Conservation (phyloP, 2,888 invertebrate species). For the Seira ritae region DNA sequence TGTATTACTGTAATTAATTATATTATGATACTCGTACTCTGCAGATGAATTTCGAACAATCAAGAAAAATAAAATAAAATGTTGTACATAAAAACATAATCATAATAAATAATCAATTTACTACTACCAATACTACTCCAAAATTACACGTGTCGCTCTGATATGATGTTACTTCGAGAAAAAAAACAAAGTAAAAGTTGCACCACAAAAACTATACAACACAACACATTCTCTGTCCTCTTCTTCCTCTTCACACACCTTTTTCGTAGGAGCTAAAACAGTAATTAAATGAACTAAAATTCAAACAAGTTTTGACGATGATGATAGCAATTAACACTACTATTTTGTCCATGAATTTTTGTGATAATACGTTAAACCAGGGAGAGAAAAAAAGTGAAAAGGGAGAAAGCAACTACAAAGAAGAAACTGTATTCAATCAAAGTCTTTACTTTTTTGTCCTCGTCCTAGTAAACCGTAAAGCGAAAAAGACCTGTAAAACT, state of each 20-base stretch:
- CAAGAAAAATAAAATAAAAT: background rate
- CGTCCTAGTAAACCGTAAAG: background rate
- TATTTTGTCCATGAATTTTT: slow-evolving; percentile 64
- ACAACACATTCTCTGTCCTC: too few relatives aligned
- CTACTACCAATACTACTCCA: too few relatives aligned
- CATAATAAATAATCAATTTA: too few relatives aligned
- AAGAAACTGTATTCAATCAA: background rate
- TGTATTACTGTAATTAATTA: too few relatives aligned
- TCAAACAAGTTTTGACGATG: too few relatives aligned
- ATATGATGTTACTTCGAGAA: too few relatives aligned
- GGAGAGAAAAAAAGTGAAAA: background rate
- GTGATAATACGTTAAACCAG: slow-evolving; percentile 48
- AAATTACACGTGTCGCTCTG: too few relatives aligned
- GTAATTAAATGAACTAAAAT: too few relatives aligned
- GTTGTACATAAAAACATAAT: background rate
- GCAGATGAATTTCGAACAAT: background rate
- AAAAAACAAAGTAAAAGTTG: too few relatives aligned
- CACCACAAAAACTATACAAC: too few relatives aligned
- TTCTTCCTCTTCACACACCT: too few relatives aligned
- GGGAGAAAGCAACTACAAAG: background rate
- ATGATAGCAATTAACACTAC: background rate
- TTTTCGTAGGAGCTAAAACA: background rate
- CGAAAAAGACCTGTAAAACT: slow-evolving; percentile 49
- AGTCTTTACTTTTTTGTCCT: background rate
- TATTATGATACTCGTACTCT: too few relatives aligned